Percentiles rank a stretch among this genome's conserved stretches.
Evolutionary conservation across 2,797 vertebrate genomes (phyloP).

Genomic region (Vespertilio murinus): DNA sequence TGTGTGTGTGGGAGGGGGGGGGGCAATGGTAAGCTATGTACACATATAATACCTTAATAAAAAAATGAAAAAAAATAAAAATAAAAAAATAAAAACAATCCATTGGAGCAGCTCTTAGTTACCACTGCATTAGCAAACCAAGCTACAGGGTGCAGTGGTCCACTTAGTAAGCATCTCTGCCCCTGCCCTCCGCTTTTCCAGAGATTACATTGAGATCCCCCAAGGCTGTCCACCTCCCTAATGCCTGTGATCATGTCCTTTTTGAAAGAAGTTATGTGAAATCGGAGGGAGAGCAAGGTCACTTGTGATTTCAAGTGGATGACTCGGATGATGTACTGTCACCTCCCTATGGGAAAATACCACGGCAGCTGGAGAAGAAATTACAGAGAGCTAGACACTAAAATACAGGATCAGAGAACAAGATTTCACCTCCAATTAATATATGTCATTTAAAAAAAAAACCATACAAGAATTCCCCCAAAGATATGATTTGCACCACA

Average conservation of each 20-base stretch:
- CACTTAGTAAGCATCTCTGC: not conserved
- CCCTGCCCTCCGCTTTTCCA: not conserved
- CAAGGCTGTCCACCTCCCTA: not conserved
- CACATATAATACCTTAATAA: no score
- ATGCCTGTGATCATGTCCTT: not conserved
- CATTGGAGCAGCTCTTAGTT: not conserved
- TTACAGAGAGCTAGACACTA: not conserved
- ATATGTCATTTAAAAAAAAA: not conserved
- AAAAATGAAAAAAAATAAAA: no score
- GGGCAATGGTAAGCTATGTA: no score
- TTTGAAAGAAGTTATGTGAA: not conserved
- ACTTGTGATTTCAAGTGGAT: not conserved
- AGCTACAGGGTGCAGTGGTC: not conserved
- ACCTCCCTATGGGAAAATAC: not conserved
- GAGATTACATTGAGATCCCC: not conserved
- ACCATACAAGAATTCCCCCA: not conserved
- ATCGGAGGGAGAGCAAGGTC: not conserved
- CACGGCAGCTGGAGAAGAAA: not conserved
- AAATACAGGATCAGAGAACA: not conserved
- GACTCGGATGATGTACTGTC: not conserved
- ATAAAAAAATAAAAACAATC: conserved; percentile 27
- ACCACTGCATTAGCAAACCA: not conserved
- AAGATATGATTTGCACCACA: conserved; percentile 4
- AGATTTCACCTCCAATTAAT: not conserved
- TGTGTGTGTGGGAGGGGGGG: no score